phyloP scores from a whole-genome alignment of 2,113 vertebrate genomes.

The Chunga burmeisteri region DNA sequence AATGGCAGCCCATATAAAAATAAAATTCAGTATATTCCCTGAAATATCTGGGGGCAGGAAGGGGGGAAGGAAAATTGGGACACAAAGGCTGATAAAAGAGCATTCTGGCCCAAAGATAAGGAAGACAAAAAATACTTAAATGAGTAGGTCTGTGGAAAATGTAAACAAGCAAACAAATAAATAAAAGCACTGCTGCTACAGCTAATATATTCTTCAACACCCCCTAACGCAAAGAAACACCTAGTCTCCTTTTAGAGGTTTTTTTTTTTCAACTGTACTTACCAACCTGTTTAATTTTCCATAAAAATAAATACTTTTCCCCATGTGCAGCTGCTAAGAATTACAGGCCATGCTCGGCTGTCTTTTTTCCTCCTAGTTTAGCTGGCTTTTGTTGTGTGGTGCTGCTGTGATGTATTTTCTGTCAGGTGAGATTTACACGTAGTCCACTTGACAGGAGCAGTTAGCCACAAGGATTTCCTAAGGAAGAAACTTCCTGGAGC shows the following conservation, averaged over 20 bases:
- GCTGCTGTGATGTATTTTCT: constrained; percentile 44
- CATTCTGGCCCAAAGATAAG: background rate
- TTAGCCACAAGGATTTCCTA: constrained; percentile 56
- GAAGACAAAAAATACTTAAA: background rate
- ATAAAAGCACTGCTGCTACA: background rate
- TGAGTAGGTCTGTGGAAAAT: background rate
- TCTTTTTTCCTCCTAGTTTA: constrained; percentile 13
- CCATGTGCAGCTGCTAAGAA: background rate
- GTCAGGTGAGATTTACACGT: constrained; percentile 60
- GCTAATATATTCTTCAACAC: background rate
- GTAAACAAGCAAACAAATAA: background rate
- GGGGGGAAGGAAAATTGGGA: background rate
- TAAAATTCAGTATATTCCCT: background rate
- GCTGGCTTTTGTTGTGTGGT: background rate
- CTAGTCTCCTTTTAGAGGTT: background rate
- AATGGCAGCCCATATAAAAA: background rate
- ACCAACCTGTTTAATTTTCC: background rate
- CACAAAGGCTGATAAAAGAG: background rate
- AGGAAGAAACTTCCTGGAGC: constrained; percentile 42
- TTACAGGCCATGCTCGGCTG: background rate
- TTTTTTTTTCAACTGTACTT: background rate
- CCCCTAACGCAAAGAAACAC: background rate
- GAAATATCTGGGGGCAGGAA: background rate
- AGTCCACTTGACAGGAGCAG: constrained; percentile 49
- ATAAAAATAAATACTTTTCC: background rate